Conservation (phyloP, 1,140 invertebrate genomes). For the Choristoneura fumiferana region DNA sequence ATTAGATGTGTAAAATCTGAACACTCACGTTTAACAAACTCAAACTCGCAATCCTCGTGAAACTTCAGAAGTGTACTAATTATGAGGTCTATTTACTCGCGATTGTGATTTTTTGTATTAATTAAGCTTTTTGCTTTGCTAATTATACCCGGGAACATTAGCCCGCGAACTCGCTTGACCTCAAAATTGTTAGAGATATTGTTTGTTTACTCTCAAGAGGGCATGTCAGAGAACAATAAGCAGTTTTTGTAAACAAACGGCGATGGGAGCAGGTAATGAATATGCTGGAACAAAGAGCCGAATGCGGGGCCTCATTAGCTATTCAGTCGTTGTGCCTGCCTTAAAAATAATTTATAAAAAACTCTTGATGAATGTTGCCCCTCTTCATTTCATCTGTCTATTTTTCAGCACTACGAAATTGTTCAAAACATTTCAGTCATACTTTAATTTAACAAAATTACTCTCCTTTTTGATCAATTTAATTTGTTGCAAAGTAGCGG, state of each 20-base stretch:
- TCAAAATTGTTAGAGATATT: slow-evolving; percentile 67
- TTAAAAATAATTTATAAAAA: slow-evolving; percentile 62
- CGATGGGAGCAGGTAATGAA: slow-evolving; percentile 66
- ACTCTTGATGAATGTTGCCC: slow-evolving; percentile 49
- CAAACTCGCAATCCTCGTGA: slow-evolving; percentile 1
- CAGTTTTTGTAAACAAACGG: slow-evolving; percentile 62
- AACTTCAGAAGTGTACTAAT: slow-evolving; percentile 16
- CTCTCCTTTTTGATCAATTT: not conserved
- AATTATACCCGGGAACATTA: slow-evolving; percentile 50
- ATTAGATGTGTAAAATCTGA: not conserved
- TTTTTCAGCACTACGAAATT: slow-evolving; percentile 28
- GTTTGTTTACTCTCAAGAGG: slow-evolving; percentile 59
- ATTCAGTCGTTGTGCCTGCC: slow-evolving; percentile 61
- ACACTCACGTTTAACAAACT: slow-evolving; percentile 2
- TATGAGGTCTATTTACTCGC: slow-evolving; percentile 16
- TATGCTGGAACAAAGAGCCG: slow-evolving; percentile 65
- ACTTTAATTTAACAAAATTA: slow-evolving; percentile 22
- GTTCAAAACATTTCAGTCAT: slow-evolving; percentile 25
- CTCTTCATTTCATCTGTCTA: slow-evolving; percentile 31
- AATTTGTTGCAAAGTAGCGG: not conserved
- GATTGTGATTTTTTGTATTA: slow-evolving; percentile 32
- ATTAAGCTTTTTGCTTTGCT: slow-evolving; percentile 45
- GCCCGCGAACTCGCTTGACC: slow-evolving; percentile 57
- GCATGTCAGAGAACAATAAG: slow-evolving; percentile 50
- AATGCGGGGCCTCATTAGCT: slow-evolving; percentile 64